These are phyloP conservation scores for Centrocercus urophasianus DNA, from an alignment of 2,113 vertebrate genomes.

Conservation along the genomic window DNA sequence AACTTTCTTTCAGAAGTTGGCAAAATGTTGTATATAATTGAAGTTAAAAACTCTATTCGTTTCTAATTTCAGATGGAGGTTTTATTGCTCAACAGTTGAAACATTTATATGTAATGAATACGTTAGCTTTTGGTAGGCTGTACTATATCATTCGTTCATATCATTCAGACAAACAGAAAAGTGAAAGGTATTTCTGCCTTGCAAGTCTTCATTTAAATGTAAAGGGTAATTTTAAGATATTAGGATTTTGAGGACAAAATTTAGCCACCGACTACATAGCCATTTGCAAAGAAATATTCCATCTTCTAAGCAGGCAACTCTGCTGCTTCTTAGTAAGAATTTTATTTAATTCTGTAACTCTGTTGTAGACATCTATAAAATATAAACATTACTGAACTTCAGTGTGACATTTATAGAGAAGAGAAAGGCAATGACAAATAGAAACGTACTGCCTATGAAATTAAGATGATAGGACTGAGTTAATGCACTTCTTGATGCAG, in stretches of 20 bases:
- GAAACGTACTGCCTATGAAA: background rate
- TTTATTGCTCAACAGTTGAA: constrained; percentile 1
- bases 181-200: background rate
- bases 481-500: background rate
- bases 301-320: background rate
- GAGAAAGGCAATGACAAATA: constrained; percentile 11
- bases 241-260: background rate
- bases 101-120: constrained; percentile 18
- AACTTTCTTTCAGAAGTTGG: constrained; percentile 10
- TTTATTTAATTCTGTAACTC: background rate
- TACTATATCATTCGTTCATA: background rate
- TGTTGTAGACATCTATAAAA: background rate
- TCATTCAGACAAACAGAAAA: constrained; percentile 14
- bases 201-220: constrained; percentile 50
- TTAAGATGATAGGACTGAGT: background rate
- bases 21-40: constrained; percentile 3
- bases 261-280: background rate
- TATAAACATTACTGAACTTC: background rate
- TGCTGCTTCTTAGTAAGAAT: background rate
- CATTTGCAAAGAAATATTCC: background rate
- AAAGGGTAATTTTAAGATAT: constrained; percentile 51
- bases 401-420: background rate
- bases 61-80: background rate
- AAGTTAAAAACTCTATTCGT: background rate
- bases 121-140: background rate